Conservation (phyloP, 2,113 vertebrate genomes). For the Embiotoca jacksoni region DNA sequence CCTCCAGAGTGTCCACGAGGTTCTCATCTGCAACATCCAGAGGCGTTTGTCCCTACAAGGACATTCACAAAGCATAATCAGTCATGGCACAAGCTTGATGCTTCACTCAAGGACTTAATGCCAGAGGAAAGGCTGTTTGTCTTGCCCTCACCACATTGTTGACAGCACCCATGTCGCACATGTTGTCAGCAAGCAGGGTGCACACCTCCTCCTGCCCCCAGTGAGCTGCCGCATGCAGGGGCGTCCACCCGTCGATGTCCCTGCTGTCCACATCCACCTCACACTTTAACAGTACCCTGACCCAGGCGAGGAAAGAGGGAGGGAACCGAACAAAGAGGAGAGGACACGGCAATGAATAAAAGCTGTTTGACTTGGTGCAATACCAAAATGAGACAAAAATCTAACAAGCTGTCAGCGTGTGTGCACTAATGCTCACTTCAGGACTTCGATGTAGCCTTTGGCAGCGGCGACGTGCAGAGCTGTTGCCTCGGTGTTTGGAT, state of each 20-base stretch:
- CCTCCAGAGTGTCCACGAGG: conserved; percentile 83
- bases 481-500: conserved; percentile 85
- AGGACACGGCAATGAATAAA: conserved; percentile 13
- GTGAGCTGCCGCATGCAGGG: conserved; percentile 85
- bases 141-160: conserved; percentile 83
- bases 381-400: conserved; percentile 26
- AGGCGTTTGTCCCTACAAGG: conserved; percentile 84
- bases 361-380: neutral
- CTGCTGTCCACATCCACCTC: conserved; percentile 79
- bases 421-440: conserved; percentile 80
- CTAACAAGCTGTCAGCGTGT: neutral
- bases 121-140: neutral
- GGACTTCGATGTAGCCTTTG: conserved; percentile 88
- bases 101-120: neutral
- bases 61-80: conserved; percentile 40
- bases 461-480: conserved; percentile 86
- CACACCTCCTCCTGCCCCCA: conserved; percentile 88
- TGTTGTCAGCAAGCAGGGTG: conserved; percentile 79
- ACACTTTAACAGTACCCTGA: conserved; percentile 85
- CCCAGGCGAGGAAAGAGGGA: neutral
- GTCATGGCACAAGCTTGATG: neutral
- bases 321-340: neutral
- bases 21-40: conserved; percentile 86
- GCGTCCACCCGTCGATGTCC: conserved; percentile 84
- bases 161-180: conserved; percentile 85